phyloP scores from a whole-genome alignment of 2,888 invertebrate species.

The Himalopsyche tibetana region DNA sequence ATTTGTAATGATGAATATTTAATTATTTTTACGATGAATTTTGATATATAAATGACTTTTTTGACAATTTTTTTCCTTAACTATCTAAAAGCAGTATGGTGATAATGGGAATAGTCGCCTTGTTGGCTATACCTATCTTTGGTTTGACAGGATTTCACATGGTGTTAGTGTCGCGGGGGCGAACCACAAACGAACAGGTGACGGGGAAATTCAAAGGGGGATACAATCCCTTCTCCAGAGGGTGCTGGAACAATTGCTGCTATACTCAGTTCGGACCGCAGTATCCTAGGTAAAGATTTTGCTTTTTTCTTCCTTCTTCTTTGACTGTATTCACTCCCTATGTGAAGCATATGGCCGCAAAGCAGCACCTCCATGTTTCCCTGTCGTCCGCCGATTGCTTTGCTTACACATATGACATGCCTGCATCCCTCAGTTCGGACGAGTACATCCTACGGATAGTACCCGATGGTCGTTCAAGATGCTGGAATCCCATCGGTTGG shows the following conservation, averaged over 20 bases:
- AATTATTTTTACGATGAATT: background rate
- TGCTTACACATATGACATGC: too few relatives aligned
- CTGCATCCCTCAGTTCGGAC: too few relatives aligned
- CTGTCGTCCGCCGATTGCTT: too few relatives aligned
- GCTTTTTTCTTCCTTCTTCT: conserved; percentile 22
- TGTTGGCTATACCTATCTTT: conserved; percentile 97
- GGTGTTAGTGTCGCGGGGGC: conserved; percentile 95
- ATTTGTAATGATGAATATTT: too few relatives aligned
- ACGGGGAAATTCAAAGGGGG: conserved; percentile 99
- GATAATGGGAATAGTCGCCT: conserved; percentile 92
- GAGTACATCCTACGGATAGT: too few relatives aligned
- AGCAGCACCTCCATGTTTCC: too few relatives aligned
- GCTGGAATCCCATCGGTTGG: too few relatives aligned
- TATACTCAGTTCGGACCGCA: conserved; percentile 97
- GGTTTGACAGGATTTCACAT: conserved; percentile 99
- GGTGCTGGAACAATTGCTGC: conserved; percentile 96
- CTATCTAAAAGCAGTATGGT: conserved; percentile 81
- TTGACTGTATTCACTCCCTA: background rate
- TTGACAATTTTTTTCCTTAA: conserved; percentile 48
- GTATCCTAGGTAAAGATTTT: conserved; percentile 89
- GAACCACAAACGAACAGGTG: conserved; percentile 99
- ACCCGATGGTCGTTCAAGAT: too few relatives aligned
- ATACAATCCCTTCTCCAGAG: conserved; percentile 98
- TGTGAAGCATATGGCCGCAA: too few relatives aligned
- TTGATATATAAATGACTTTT: background rate